phyloP scores from a whole-genome alignment of 2,797 vertebrate species.

The Gymnopithys bicolor region DNA sequence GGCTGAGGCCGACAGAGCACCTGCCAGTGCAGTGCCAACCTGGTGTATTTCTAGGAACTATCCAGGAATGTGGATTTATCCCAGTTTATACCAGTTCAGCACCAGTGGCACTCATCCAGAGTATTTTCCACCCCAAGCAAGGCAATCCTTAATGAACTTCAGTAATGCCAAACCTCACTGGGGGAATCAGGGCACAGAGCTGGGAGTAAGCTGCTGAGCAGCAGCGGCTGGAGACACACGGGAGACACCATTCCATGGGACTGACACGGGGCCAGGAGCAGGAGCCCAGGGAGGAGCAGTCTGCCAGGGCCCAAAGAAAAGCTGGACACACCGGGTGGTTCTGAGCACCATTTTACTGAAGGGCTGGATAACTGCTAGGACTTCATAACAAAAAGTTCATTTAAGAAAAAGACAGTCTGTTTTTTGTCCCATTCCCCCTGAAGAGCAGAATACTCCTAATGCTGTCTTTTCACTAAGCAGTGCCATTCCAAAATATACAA shows the following conservation, averaged over 20 bases:
- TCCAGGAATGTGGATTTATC: neutral
- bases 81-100: neutral
- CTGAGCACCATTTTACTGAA: slow-evolving; percentile 76
- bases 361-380: slow-evolving; percentile 60
- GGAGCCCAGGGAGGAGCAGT: neutral
- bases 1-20: neutral
- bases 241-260: neutral
- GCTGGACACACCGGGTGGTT: slow-evolving; percentile 4
- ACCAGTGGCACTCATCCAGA: neutral
- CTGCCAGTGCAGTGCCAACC: neutral
- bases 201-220: neutral
- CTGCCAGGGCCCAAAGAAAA: neutral
- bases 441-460: slow-evolving; percentile 4
- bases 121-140: neutral
- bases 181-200: neutral
- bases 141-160: neutral
- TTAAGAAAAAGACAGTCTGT: slow-evolving; percentile 34
- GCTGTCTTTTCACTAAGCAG: slow-evolving; percentile 47
- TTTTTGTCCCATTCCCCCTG: slow-evolving; percentile 45
- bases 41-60: neutral
- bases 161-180: neutral
- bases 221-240: accelerated
- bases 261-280: accelerated
- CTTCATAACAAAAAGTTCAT: slow-evolving; percentile 55
- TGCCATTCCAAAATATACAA: slow-evolving; percentile 68